Evolutionary conservation across 2,113 vertebrate species (phyloP).

Genomic region (Toxotes jaculatrix): DNA sequence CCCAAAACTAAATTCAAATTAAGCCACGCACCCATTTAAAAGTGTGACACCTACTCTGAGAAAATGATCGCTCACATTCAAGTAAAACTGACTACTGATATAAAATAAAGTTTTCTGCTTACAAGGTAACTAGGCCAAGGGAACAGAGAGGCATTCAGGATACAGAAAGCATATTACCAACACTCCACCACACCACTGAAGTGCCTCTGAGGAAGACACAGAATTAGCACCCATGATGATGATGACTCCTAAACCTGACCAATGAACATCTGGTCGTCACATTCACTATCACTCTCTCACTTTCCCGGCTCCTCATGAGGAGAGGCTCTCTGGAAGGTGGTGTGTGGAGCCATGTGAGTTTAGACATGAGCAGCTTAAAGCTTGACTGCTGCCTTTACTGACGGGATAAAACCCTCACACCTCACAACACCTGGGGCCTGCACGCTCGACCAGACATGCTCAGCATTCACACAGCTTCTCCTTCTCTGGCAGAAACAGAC

Average conservation of each 20-base stretch:
- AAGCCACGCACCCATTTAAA: slow-evolving; percentile 58
- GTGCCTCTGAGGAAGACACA: neutral
- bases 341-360: slow-evolving; percentile 24
- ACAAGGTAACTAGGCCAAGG: neutral
- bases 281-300: neutral
- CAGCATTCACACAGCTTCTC: neutral
- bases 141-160: neutral
- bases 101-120: neutral
- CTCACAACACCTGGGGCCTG: neutral
- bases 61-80: slow-evolving; percentile 29
- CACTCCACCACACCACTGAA: neutral
- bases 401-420: slow-evolving; percentile 25
- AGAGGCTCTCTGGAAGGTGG: neutral
- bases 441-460: neutral
- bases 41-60: slow-evolving; percentile 58
- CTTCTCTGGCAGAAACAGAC: neutral
- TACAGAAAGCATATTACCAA: neutral
- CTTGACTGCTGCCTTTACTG: neutral
- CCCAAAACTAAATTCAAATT: slow-evolving; percentile 66
- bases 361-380: slow-evolving; percentile 35
- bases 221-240: too few relatives aligned
- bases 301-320: neutral
- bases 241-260: neutral
- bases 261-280: neutral
- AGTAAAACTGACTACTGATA: neutral